Conservation (phyloP, 2,888 invertebrate genomes). For the Drosophila neutralis region DNA sequence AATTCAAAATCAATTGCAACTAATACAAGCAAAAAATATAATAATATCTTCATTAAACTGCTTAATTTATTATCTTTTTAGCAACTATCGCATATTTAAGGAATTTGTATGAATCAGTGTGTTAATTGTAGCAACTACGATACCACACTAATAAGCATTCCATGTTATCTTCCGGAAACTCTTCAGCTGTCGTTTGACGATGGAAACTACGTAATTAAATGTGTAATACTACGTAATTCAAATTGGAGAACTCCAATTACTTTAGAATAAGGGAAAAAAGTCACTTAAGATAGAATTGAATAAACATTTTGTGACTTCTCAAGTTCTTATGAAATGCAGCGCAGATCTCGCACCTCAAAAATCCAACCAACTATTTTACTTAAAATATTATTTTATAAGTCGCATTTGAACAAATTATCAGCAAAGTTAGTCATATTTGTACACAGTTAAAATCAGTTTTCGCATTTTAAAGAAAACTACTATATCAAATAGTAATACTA, state of each 20-base stretch:
- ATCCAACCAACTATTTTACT: no score
- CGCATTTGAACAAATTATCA: no score
- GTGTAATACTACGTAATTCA: background rate
- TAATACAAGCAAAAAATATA: background rate
- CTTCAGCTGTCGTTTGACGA: background rate
- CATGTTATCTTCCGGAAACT: slow-evolving; percentile 31
- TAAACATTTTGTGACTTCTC: no score
- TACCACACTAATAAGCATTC: background rate
- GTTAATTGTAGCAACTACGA: background rate
- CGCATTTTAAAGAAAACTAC: background rate
- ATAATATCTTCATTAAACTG: background rate
- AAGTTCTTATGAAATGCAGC: no score
- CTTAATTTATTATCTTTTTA: background rate
- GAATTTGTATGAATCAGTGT: slow-evolving; percentile 11
- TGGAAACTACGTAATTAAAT: background rate
- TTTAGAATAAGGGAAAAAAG: background rate
- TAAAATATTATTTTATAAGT: no score
- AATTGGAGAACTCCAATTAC: background rate
- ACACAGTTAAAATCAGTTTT: background rate
- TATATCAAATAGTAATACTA: background rate
- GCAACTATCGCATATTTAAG: slow-evolving; percentile 2
- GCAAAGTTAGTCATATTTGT: background rate
- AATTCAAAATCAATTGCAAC: background rate
- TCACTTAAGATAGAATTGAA: background rate
- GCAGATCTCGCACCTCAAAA: no score